A percentile compares a stretch with the other conserved stretches of the same genome.
Conservation (phyloP, 92 coral and sea anemone genomes). For the Actinernus sp. region DNA sequence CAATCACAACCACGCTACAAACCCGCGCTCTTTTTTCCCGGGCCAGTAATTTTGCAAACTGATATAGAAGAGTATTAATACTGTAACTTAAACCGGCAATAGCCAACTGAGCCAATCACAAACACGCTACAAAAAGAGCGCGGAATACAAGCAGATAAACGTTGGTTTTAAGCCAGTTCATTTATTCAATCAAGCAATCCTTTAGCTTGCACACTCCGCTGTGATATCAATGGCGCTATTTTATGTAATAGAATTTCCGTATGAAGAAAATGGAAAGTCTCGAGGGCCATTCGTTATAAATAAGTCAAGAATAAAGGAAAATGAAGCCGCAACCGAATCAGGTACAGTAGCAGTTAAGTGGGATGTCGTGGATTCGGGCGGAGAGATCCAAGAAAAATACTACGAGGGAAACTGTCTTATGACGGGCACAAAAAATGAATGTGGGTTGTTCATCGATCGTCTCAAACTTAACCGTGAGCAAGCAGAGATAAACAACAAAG, state of each 20-base stretch:
- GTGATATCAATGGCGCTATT: not conserved
- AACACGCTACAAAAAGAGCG: not conserved
- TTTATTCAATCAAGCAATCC: too few species aligned
- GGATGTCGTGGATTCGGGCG: constrained; percentile 15
- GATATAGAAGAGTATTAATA: too few species aligned
- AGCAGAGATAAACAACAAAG: constrained; percentile 23
- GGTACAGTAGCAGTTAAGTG: constrained; percentile 20
- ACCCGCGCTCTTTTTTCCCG: too few species aligned
- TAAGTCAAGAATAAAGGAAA: not conserved
- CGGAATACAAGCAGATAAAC: too few species aligned
- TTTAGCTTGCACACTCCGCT: too few species aligned
- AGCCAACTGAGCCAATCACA: not conserved
- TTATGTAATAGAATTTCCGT: constrained; percentile 9
- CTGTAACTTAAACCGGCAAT: too few species aligned
- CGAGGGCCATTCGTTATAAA: constrained; percentile 4
- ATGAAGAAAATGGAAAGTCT: constrained; percentile 7
- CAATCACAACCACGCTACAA: not conserved
- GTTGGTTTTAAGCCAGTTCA: too few species aligned
- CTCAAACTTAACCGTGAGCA: constrained; percentile 8
- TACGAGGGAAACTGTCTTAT: constrained; percentile 7
- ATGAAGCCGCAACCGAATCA: not conserved
- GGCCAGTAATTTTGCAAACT: too few species aligned
- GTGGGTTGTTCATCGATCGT: constrained; percentile 24
- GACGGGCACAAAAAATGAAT: constrained; percentile 22
- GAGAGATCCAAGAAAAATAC: constrained; percentile 17